Conservation (phyloP, 2,888 invertebrate genomes). For the Temnothorax ravouxi region DNA sequence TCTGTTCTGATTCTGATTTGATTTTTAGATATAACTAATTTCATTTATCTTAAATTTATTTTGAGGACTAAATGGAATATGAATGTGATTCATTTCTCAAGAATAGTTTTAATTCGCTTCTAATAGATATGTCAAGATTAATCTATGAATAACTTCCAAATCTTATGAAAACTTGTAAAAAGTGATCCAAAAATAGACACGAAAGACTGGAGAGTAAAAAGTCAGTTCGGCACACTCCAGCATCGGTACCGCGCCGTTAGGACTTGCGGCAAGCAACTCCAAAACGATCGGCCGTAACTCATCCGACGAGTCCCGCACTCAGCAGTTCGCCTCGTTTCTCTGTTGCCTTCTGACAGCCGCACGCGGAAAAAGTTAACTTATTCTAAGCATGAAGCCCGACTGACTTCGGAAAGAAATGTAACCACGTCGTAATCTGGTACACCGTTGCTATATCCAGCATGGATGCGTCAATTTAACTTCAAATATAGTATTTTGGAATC, state of each 20-base stretch:
- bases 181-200: not conserved
- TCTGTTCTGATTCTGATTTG: not conserved
- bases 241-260: conserved; percentile 60
- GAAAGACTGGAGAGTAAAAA: conserved; percentile 59
- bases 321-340: conserved; percentile 59
- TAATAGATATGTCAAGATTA: not conserved
- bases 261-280: conserved; percentile 52
- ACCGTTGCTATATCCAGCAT: conserved; percentile 1
- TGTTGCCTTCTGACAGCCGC: conserved; percentile 67
- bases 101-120: not conserved
- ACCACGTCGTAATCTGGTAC: conserved; percentile 26
- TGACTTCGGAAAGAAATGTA: conserved; percentile 60
- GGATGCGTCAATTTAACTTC: conserved; percentile 34
- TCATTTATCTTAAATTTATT: not conserved
- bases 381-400: conserved; percentile 75
- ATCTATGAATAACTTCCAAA: not conserved
- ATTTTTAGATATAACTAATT: not conserved
- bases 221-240: conserved; percentile 73
- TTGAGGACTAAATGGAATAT: not conserved
- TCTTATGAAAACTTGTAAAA: not conserved
- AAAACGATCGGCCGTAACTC: conserved; percentile 73
- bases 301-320: conserved; percentile 64
- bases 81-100: not conserved
- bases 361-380: conserved; percentile 75
- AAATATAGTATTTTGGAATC: not conserved